These are phyloP conservation scores for Drosophila austrosaltans DNA, from an alignment of 2,888 invertebrate species.

Conservation along the genomic window DNA sequence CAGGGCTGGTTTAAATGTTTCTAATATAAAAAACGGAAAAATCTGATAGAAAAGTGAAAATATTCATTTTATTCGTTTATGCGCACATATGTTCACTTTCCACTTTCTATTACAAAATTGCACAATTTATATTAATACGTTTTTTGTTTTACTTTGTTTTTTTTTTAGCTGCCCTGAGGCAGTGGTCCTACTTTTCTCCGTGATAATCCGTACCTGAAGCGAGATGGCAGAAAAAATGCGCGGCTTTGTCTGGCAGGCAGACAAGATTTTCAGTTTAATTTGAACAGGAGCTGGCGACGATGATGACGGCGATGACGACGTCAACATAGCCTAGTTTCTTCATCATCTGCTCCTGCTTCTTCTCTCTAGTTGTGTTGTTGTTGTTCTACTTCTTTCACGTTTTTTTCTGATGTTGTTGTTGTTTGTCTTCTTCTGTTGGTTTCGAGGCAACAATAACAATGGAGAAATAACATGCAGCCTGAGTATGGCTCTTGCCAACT, in stretches of 20 bases:
- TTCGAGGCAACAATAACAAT: slow-evolving; percentile 29
- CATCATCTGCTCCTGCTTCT: slow-evolving; percentile 17
- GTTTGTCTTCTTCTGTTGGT: slow-evolving; percentile 21
- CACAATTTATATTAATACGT: too few species aligned
- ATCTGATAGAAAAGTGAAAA: neutral
- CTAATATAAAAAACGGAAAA: too few species aligned
- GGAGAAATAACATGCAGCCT: slow-evolving; percentile 60
- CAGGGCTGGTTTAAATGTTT: neutral
- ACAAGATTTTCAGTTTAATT: slow-evolving; percentile 76
- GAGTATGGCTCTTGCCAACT: slow-evolving; percentile 41
- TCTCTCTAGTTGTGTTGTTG: neutral
- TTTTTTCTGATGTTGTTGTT: slow-evolving; percentile 14
- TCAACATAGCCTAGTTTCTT: slow-evolving; percentile 60
- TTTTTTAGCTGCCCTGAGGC: neutral
- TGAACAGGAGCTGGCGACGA: slow-evolving; percentile 65
- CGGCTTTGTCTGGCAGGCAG: slow-evolving; percentile 52
- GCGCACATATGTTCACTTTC: too few species aligned
- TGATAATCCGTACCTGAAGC: slow-evolving; percentile 4
- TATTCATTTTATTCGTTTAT: too few species aligned
- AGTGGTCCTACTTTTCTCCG: neutral
- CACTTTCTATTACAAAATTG: too few species aligned
- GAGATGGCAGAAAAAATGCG: slow-evolving; percentile 22
- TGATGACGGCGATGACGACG: neutral
- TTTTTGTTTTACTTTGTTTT: neutral
- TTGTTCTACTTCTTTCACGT: neutral